phyloP scores from a whole-genome alignment of 2,797 vertebrate species.

The Catostomus latipinnis region DNA sequence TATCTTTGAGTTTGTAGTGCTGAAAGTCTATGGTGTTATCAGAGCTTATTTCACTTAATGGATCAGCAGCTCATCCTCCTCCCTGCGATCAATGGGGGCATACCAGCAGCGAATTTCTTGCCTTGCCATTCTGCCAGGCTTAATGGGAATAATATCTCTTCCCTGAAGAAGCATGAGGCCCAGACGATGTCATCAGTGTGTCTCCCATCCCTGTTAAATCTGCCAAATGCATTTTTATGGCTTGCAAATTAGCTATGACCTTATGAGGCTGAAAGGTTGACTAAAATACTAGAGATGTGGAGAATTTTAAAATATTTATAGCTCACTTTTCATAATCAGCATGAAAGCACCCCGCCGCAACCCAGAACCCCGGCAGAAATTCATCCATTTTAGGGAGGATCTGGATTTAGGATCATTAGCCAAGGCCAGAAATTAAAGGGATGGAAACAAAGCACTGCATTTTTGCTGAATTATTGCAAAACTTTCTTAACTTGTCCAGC shows the following conservation, averaged over 20 bases:
- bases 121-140: slow-evolving; percentile 60
- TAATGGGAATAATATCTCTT: slow-evolving; percentile 81
- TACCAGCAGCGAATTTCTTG: slow-evolving; percentile 38
- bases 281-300: slow-evolving; percentile 68
- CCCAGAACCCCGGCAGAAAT: slow-evolving; percentile 36
- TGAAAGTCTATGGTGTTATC: slow-evolving; percentile 45
- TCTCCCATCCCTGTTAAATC: slow-evolving; percentile 65
- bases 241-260: slow-evolving; percentile 79
- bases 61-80: slow-evolving; percentile 50
- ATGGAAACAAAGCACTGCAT: slow-evolving; percentile 47
- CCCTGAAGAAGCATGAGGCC: slow-evolving; percentile 72
- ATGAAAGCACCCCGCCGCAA: slow-evolving; percentile 52
- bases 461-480: slow-evolving; percentile 48
- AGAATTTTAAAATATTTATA: slow-evolving; percentile 78
- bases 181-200: slow-evolving; percentile 72
- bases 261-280: slow-evolving; percentile 76
- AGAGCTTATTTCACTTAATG: slow-evolving; percentile 56
- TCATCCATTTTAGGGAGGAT: slow-evolving; percentile 53
- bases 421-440: slow-evolving; percentile 50
- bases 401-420: slow-evolving; percentile 56
- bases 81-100: slow-evolving; percentile 53
- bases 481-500: slow-evolving; percentile 38
- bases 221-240: slow-evolving; percentile 75
- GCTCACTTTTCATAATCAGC: slow-evolving; percentile 75
- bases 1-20: slow-evolving; percentile 28